phyloP scores from a whole-genome alignment of 2,888 invertebrate species.

The Brenthis hecate region DNA sequence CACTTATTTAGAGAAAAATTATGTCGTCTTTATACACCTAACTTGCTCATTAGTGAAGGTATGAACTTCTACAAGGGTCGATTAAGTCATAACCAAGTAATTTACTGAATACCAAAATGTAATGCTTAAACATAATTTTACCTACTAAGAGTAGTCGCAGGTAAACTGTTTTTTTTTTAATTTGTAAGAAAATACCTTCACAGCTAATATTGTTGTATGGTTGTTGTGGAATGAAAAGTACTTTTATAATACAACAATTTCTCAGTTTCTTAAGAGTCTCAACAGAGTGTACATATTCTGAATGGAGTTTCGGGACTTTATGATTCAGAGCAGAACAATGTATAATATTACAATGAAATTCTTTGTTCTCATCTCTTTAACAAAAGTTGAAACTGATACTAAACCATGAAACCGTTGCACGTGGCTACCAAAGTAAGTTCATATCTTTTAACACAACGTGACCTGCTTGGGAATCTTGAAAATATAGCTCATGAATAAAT shows the following conservation, averaged over 20 bases:
- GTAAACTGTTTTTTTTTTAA: no score
- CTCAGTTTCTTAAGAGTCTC: slow-evolving; percentile 8
- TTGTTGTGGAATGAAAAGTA: neutral
- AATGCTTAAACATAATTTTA: no score
- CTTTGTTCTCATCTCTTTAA: slow-evolving; percentile 20
- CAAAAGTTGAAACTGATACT: slow-evolving; percentile 28
- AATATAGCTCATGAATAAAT: slow-evolving; percentile 19
- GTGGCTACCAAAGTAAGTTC: slow-evolving; percentile 4
- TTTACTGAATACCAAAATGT: no score
- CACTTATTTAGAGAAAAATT: slow-evolving; percentile 3
- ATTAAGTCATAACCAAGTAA: no score
- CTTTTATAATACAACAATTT: slow-evolving; percentile 8
- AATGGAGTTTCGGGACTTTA: slow-evolving; percentile 25
- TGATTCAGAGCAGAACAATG: slow-evolving; percentile 13
- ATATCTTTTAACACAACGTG: slow-evolving; percentile 25
- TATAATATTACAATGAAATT: slow-evolving; percentile 24
- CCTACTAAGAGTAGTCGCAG: no score
- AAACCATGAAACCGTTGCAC: slow-evolving; percentile 20
- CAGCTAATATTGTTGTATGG: no score
- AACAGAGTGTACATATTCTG: slow-evolving; percentile 22
- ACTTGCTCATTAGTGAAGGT: slow-evolving; percentile 17
- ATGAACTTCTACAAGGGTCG: neutral
- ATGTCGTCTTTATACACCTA: slow-evolving; percentile 1
- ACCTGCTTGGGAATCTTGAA: slow-evolving; percentile 19
- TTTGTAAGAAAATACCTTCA: no score